Conservation (phyloP, 2,888 invertebrate genomes). For the Ornithoptera alexandrae region DNA sequence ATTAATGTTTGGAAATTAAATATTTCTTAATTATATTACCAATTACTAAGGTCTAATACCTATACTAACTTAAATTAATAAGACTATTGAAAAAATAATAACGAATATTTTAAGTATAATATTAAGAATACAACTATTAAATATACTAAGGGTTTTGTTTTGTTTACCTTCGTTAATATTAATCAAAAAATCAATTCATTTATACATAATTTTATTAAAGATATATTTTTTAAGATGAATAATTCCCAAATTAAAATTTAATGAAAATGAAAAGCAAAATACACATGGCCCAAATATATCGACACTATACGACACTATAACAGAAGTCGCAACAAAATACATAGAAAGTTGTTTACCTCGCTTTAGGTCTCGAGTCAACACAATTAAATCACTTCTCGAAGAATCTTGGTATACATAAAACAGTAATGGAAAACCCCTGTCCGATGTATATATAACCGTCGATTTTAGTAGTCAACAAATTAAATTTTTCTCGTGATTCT, state of each 20-base stretch:
- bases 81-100: not conserved
- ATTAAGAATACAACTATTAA: conserved; percentile 16
- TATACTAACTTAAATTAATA: not conserved
- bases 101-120: not conserved
- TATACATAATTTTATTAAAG: not conserved
- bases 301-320: not conserved
- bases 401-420: not conserved
- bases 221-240: not conserved
- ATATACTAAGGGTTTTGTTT: conserved; percentile 8
- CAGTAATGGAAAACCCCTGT: conserved; percentile 2
- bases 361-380: not conserved
- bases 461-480: conserved; percentile 24
- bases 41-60: not conserved
- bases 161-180: conserved; percentile 14
- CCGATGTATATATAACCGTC: conserved; percentile 2
- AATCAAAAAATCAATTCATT: not conserved
- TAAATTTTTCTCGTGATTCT: conserved; percentile 40
- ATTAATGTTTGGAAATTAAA: not conserved
- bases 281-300: conserved; percentile 16
- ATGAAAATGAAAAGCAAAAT: not conserved
- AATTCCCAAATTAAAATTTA: not conserved
- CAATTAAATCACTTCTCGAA: not conserved
- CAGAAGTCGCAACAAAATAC: conserved; percentile 2
- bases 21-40: no score
- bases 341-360: conserved; percentile 42